Evolutionary conservation across 2,113 vertebrate species (phyloP), one percentile per base, ranked within the genome.

Genomic region (Polypterus senegalus): DNA sequence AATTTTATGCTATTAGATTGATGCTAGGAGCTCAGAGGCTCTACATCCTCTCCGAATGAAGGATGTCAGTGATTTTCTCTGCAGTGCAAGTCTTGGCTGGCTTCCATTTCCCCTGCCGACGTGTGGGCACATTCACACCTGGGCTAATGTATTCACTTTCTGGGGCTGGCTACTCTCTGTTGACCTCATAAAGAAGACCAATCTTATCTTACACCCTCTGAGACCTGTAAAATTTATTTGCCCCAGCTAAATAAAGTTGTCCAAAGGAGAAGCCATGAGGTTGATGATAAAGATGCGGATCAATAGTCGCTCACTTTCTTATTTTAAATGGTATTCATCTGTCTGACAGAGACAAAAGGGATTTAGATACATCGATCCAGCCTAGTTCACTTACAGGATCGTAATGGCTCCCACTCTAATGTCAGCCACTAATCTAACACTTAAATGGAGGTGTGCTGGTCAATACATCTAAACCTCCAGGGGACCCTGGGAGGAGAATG

Each of bases 331-430:
- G 71, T 67, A 54, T 71, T 74, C 68, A 66, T 79, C 74, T 73
- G 57, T 71, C 48, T 54, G 61, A 69, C 75, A 76, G 65, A 73
- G 73, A 76, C 74, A 74, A 76, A 79, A 71, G 63, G 72, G 72
- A 76, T 78, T 80, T 76, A 72, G 67, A 77, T 75, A 72, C 77
- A 79, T 81, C 43, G 71, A 82, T 70, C 71, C 4, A 45, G 7
- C 59, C 71, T 69, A 73, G 73, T 73, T 71, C 66, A 53, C 65
- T 58, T 58, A 67, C 54, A 64, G 69, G 71, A 73, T 69, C 68
- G 66, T 60, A 7, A 6, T 43, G 64, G 55, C 65, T 61, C 62
- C 3, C 67, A 4, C 54, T 3, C 62, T 66, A 57, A 66, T 76
- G 73, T 78, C 73, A 74, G 65, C 67, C 75, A 75, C 77, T 73